These are phyloP conservation scores for Eretmochelys imbricata DNA, from an alignment of 2,113 vertebrate genomes.

Conservation along the genomic window DNA sequence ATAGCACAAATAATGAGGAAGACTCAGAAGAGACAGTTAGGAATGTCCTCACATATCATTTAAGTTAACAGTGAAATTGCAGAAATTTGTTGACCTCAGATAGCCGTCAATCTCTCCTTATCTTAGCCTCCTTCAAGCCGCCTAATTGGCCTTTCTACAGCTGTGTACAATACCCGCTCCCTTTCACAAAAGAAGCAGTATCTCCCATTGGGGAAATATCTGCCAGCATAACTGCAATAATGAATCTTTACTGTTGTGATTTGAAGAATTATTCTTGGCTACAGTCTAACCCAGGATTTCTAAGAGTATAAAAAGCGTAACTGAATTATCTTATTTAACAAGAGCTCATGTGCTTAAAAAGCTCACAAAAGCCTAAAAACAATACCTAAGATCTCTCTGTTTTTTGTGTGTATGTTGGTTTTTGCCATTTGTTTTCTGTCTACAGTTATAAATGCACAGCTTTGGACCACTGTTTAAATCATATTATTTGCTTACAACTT, in stretches of 20 bases:
- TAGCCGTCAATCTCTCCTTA: not conserved
- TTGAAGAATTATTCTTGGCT: not conserved
- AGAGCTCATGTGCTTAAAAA: not conserved
- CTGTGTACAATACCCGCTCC: not conserved
- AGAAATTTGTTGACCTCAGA: constrained; percentile 20
- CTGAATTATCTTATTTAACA: not conserved
- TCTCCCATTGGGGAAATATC: not conserved
- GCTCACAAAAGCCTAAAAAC: not conserved
- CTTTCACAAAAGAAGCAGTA: constrained; percentile 9
- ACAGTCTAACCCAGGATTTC: not conserved
- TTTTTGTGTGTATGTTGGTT: not conserved
- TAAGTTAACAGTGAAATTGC: constrained; percentile 24
- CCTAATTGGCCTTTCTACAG: constrained; percentile 21
- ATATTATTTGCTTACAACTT: not conserved
- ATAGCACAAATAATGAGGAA: constrained; percentile 41
- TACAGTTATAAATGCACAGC: not conserved
- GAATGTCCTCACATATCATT: constrained; percentile 33
- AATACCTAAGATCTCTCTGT: not conserved
- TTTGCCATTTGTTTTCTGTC: not conserved
- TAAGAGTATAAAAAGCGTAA: not conserved
- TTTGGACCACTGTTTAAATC: not conserved
- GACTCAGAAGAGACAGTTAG: constrained; percentile 5
- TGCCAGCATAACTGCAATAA: not conserved
- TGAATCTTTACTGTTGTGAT: not conserved
- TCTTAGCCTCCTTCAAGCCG: not conserved